Percentiles rank a stretch among this genome's conserved stretches.
phyloP scores from a whole-genome alignment of 2,888 invertebrate genomes.

The Leptothorax acervorum region DNA sequence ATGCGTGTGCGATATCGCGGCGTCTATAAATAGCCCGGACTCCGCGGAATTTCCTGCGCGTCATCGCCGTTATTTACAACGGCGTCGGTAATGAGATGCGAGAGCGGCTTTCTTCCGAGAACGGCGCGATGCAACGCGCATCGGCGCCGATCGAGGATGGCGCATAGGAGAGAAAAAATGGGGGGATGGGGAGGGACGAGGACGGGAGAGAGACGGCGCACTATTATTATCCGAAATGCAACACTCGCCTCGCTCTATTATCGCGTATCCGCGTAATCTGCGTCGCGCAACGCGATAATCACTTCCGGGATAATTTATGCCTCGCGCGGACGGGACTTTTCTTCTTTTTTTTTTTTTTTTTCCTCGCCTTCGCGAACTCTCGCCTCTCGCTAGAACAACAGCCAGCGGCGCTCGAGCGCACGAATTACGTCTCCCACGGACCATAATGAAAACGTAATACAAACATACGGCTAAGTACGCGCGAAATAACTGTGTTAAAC shows the following conservation, averaged over 20 bases:
- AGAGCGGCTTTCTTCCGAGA: conserved; percentile 73
- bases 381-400: conserved; percentile 30
- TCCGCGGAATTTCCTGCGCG: conserved; percentile 75
- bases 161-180: neutral
- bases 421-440: conserved; percentile 30
- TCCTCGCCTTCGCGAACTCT: neutral
- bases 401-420: conserved; percentile 18
- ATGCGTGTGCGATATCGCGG: conserved; percentile 66
- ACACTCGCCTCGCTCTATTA: conserved; percentile 44
- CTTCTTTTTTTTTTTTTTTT: neutral
- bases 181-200: neutral
- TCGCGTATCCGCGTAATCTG: conserved; percentile 34
- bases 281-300: conserved; percentile 19
- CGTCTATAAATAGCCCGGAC: conserved; percentile 72
- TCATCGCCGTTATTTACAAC: conserved; percentile 74
- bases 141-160: conserved; percentile 33
- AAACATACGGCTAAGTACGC: conserved; percentile 47
- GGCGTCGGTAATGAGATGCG: conserved; percentile 67
- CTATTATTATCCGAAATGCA: conserved; percentile 66
- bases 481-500: conserved; percentile 49
- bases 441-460: conserved; percentile 48
- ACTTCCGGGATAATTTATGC: conserved; percentile 43
- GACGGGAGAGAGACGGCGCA: neutral
- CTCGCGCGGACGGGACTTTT: conserved; percentile 3
- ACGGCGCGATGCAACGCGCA: conserved; percentile 55